Conservation (phyloP, 2,797 vertebrate genomes). For the Aldrovandia affinis region DNA sequence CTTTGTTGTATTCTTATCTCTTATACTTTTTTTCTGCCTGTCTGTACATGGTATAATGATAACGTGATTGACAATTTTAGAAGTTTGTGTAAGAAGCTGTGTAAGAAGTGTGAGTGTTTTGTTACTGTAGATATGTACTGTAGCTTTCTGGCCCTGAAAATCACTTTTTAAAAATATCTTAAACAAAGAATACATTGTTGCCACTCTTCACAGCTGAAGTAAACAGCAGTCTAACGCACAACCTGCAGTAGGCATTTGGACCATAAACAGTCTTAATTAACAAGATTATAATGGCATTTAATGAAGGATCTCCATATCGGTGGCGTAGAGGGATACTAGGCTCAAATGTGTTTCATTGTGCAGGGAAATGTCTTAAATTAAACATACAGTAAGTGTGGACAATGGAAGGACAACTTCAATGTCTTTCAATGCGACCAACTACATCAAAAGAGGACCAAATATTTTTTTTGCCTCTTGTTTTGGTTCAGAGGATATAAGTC, state of each 20-base stretch:
- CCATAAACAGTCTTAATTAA: background rate
- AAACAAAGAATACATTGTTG: background rate
- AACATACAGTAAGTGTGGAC: background rate
- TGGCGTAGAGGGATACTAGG: background rate
- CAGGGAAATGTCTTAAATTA: background rate
- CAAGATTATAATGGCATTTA: background rate
- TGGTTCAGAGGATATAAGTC: background rate
- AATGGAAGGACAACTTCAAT: background rate
- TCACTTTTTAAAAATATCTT: background rate
- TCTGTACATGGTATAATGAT: background rate
- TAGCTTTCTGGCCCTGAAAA: background rate
- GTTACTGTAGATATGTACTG: background rate
- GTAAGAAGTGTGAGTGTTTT: background rate
- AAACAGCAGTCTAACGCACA: background rate
- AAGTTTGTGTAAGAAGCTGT: background rate
- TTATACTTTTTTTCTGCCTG: background rate
- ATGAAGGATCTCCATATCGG: background rate
- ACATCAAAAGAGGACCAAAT: background rate
- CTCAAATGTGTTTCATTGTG: background rate
- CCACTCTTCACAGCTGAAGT: background rate
- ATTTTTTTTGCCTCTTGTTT: background rate
- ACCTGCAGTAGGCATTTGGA: background rate
- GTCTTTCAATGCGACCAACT: background rate
- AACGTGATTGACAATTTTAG: background rate
- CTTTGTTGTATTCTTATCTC: slow-evolving; percentile 3